Evolutionary conservation across 2,888 invertebrate genomes (phyloP).

Genomic region (Falcaria lacertinaria): DNA sequence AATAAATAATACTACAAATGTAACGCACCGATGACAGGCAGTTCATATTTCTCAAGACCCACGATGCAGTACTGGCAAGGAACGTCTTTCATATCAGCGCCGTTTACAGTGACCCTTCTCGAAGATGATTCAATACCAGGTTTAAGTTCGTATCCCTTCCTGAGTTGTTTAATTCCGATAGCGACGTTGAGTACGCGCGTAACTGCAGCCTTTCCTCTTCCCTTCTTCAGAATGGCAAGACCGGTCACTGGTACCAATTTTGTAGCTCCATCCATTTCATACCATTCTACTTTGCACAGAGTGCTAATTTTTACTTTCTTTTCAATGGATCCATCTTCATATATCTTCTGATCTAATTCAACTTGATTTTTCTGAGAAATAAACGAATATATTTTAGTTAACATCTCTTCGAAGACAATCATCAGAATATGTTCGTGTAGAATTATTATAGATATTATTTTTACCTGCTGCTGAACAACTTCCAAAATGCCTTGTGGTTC

Average conservation of each 20-base stretch:
- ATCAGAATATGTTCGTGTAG: too few species aligned
- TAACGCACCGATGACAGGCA: conserved; percentile 84
- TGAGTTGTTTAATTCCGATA: conserved; percentile 75
- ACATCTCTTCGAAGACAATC: neutral
- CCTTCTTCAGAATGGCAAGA: conserved; percentile 76
- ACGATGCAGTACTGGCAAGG: conserved; percentile 83
- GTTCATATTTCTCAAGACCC: conserved; percentile 82
- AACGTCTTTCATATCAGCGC: conserved; percentile 81
- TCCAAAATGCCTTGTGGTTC: conserved; percentile 84
- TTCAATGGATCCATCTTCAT: conserved; percentile 71
- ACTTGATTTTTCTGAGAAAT: conserved; percentile 71
- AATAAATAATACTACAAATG: too few species aligned
- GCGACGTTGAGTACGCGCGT: conserved; percentile 79
- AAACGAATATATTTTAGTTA: too few species aligned
- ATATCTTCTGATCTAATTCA: conserved; percentile 67
- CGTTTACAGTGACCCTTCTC: conserved; percentile 81
- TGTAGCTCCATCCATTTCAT: conserved; percentile 81
- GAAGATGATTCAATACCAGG: conserved; percentile 83
- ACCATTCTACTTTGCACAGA: conserved; percentile 84
- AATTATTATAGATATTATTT: neutral
- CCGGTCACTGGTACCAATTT: conserved; percentile 81
- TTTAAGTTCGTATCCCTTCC: conserved; percentile 80
- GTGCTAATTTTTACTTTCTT: conserved; percentile 82
- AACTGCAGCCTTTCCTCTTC: conserved; percentile 72
- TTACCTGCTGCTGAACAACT: conserved; percentile 83